Evolutionary conservation across 1,140 invertebrate genomes (phyloP), one percentile per base, ranked within the genome.

Genomic region (Zaprionus inermis): DNA sequence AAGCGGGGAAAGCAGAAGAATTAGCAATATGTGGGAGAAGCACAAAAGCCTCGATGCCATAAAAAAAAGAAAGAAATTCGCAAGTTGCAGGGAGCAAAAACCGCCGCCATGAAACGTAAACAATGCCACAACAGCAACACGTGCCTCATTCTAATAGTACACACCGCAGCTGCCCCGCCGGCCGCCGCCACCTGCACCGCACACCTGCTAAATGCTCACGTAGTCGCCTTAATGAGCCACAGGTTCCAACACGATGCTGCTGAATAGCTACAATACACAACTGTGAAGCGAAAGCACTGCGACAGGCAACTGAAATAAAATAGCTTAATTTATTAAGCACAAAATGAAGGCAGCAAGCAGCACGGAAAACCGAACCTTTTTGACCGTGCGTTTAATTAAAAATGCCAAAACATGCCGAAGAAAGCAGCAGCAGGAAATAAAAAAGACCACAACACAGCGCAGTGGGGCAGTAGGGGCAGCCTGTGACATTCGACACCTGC

Each of bases 121-220:
- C 77, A 77, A 79, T 73, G 56, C 74, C 69, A 73, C 69, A 77
- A 77, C 69, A 77, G 74, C 77, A 79, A 79, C 77, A 79, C 77
- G 77, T 72, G 77, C 74, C 59, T 24, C 59, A 20, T 10, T 34
- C 16, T 44, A 41, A 55, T 64, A 20, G 32, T 64, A 11, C 18
- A 16, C 66, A 14, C 52, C 18, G 12, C 20, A 30, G 14, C 36
- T 34, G n/a, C 16, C 22, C 16, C 22, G 22, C 22, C 52, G 10
- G 4, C 9, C 12, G 16, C 30, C 22, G 7, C 10, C 24, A 20
- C 18, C 3, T 11, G 5, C 41, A 9, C 22, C 7, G 28, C 30
- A 28, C 16, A 52, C 22, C 56, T 56, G 61, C 54, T 72, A 73
- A 77, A 77, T 68, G 74, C 61, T 66, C 74, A 77, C 74, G 74